These are phyloP conservation scores for Lampris megalopsis DNA, from an alignment of 2,113 vertebrate genomes.

Conservation along the genomic window DNA sequence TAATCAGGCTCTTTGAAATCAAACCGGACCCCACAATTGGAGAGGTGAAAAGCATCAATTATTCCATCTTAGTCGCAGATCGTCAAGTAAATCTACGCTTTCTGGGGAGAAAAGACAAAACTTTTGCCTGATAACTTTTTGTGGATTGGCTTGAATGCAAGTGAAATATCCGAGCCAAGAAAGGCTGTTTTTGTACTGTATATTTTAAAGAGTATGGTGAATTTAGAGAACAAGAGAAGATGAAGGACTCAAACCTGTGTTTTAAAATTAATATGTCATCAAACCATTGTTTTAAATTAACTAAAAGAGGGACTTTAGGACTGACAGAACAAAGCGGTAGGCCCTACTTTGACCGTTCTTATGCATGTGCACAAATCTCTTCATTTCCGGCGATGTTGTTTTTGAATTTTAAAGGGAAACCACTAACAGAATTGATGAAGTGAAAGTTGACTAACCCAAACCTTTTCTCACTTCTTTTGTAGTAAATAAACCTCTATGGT, in stretches of 20 bases:
- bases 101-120: slow-evolving; percentile 60
- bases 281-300: no score
- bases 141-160: not conserved
- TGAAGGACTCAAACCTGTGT: not conserved
- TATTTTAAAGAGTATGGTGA: not conserved
- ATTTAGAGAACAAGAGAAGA: not conserved
- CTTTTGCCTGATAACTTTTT: not conserved
- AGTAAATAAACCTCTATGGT: not conserved
- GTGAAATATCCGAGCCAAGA: not conserved
- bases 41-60: slow-evolving; percentile 72
- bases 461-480: no score
- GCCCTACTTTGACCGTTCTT: no score
- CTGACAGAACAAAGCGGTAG: no score
- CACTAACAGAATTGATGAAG: no score
- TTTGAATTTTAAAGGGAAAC: no score
- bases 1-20: slow-evolving; percentile 79
- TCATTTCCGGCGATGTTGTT: no score
- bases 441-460: no score
- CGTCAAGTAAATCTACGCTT: slow-evolving; percentile 76
- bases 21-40: slow-evolving; percentile 67
- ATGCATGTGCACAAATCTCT: no score
- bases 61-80: slow-evolving; percentile 77
- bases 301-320: no score
- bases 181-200: not conserved
- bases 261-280: no score